Base-by-base conservation (phyloP, 2,888 invertebrate species). In the Tetranychus truncatus region DNA sequence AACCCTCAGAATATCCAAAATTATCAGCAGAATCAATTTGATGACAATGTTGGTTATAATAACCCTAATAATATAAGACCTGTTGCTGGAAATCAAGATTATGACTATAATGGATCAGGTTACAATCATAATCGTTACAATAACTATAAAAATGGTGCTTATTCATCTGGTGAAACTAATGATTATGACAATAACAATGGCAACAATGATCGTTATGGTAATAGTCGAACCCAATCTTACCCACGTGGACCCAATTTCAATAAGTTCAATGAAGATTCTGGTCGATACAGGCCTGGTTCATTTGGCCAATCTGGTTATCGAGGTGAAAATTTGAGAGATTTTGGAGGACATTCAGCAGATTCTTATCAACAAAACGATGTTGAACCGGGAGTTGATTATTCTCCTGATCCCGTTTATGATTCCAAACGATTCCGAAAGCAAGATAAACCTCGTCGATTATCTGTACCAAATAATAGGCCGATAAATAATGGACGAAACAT, bases 361-460 rank as follows among this genome's bases (percentile, higher is more conserved):
- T 69, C 69, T 69, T 18, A 24, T 11, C 69, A 21, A 6, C 69
- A 69, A 8, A 69, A 69, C 20, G 69, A 69, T 24, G 34, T 69
- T 69, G 69, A 69, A 24, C 69, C 69, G 3, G 69, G 69, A 20
- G 69, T 69, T 69, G 34, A 69, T 21, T 69, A 69, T 69, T 11
- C 20, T 20, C 69, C 20, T 20, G 69, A 69, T 69, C 55, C 55
- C 9, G 15, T 55, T 55, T 55, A 55, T 55, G 55, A 55, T 15
- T 55, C 55, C 11, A 24, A 20, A 21, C 7, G 21, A 69, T 20
- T 21, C 4, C 11, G 69, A 24, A 20, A 24, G 20, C 34, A 20
- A 69, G 34, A 24, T 69, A 24, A 24, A 20, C 20, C 11, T 11
- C 20, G 21, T 69, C 21, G 69, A 11, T 24, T 21, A 20, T 11